Evolutionary conservation across 2,797 vertebrate genomes (phyloP).

Genomic region (Acipenser transmontanus): DNA sequence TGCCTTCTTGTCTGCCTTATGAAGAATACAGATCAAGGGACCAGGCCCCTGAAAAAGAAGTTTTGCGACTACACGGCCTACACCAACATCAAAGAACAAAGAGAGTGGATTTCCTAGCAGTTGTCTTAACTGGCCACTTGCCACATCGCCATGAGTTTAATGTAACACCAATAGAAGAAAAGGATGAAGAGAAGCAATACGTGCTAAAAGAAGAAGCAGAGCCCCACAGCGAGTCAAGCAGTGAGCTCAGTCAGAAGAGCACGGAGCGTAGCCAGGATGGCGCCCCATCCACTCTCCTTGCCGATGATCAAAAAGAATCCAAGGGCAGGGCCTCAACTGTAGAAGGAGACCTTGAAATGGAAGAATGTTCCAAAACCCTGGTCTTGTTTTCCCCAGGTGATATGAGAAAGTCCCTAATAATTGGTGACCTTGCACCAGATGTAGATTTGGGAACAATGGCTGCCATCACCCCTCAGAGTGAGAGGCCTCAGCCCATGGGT

Average conservation of each 20-base stretch:
- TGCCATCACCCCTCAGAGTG: conserved; percentile 64
- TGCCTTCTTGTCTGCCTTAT: conserved; percentile 68
- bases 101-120: conserved; percentile 80
- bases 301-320: conserved; percentile 77
- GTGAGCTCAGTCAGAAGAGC: conserved; percentile 80
- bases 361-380: conserved; percentile 91
- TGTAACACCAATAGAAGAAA: conserved; percentile 46
- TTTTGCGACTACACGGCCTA: conserved; percentile 31
- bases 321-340: conserved; percentile 73
- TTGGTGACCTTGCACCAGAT: conserved; percentile 66
- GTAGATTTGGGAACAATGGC: conserved; percentile 71
- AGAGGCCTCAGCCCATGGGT: conserved; percentile 65
- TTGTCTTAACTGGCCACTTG: conserved; percentile 71
- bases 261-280: conserved; percentile 85
- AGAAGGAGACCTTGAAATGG: conserved; percentile 84
- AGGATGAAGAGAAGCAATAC: conserved; percentile 33
- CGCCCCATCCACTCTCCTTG: conserved; percentile 79
- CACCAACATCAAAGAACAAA: conserved; percentile 54
- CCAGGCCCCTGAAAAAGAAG: conserved; percentile 72
- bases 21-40: conserved; percentile 63
- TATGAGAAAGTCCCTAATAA: conserved; percentile 79
- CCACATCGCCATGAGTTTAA: conserved; percentile 62
- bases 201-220: conserved; percentile 58
- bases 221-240: conserved; percentile 74
- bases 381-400: conserved; percentile 94